phyloP scores from a whole-genome alignment of 1,140 invertebrate species.

The Brachionus angularis region DNA sequence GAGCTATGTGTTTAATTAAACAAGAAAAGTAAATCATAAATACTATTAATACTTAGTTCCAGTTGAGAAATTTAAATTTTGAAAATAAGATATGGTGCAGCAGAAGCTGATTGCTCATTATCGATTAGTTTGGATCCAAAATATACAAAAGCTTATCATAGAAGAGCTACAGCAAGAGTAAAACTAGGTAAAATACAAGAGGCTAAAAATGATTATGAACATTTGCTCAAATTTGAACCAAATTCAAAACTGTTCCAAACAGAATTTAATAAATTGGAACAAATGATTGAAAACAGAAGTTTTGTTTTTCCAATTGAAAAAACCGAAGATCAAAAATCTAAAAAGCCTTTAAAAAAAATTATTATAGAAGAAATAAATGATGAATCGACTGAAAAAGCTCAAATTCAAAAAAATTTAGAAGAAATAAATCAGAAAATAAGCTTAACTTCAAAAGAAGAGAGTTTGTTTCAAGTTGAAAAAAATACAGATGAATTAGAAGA shows the following conservation, averaged over 20 bases:
- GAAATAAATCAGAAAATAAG: constrained; percentile 17
- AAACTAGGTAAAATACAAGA: constrained; percentile 63
- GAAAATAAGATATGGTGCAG: constrained; percentile 65
- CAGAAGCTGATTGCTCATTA: constrained; percentile 70
- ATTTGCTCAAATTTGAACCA: constrained; percentile 68
- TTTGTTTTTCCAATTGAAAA: constrained; percentile 49
- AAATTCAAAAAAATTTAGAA: constrained; percentile 22
- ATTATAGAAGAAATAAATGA: constrained; percentile 52
- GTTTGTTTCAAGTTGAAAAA: constrained; percentile 3
- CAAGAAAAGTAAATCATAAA: constrained; percentile 71
- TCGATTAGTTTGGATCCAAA: constrained; percentile 68
- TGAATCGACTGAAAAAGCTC: not conserved
- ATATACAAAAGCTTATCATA: constrained; percentile 75
- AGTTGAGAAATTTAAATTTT: not conserved
- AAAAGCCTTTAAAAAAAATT: constrained; percentile 51
- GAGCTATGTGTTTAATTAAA: constrained; percentile 80
- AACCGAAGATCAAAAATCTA: constrained; percentile 50
- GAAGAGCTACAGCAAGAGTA: constrained; percentile 68
- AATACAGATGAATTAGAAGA: not conserved
- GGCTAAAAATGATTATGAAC: constrained; percentile 67
- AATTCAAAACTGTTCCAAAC: constrained; percentile 62
- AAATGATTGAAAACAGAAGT: constrained; percentile 44
- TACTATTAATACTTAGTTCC: not conserved
- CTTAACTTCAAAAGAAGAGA: not conserved
- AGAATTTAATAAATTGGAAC: constrained; percentile 64